A percentile compares a stretch with the other conserved stretches of the same genome.
Conservation (phyloP, 1,140 invertebrate species). For the Lordiphosa stackelbergi region DNA sequence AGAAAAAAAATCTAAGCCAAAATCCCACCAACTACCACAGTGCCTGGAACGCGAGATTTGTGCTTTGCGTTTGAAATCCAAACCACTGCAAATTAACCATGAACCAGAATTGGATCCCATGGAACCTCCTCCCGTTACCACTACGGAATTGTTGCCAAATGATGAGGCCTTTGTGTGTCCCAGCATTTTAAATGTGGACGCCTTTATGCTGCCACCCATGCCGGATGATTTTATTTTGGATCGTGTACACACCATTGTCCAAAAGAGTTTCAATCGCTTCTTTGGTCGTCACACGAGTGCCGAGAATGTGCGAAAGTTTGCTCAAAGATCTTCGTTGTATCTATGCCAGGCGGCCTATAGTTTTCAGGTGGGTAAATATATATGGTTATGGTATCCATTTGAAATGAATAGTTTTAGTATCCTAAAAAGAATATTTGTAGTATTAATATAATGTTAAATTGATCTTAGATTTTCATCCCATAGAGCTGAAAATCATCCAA, state of each 20-base stretch:
- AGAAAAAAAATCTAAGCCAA: neutral
- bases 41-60: conserved; percentile 70
- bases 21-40: conserved; percentile 13
- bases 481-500: too few relatives aligned
- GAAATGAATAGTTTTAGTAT: too few relatives aligned
- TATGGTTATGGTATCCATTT: too few relatives aligned
- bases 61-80: conserved; percentile 65
- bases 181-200: conserved; percentile 52
- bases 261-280: conserved; percentile 55
- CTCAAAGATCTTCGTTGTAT: conserved; percentile 57
- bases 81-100: conserved; percentile 63
- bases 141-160: conserved; percentile 23
- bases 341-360: conserved; percentile 66
- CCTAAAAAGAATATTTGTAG: too few relatives aligned
- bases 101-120: conserved; percentile 25
- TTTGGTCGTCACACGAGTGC: conserved; percentile 52
- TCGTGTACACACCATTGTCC: conserved; percentile 61
- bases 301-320: conserved; percentile 57
- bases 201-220: conserved; percentile 50
- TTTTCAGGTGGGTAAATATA: conserved; percentile 39
- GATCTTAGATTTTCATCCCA: too few relatives aligned
- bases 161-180: conserved; percentile 44
- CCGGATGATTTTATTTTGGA: conserved; percentile 70
- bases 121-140: conserved; percentile 7
- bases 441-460: too few relatives aligned